Percentiles rank a stretch among this genome's conserved stretches.
Conservation (phyloP, 1,140 invertebrate genomes). For the Sminthurinus signatus region DNA sequence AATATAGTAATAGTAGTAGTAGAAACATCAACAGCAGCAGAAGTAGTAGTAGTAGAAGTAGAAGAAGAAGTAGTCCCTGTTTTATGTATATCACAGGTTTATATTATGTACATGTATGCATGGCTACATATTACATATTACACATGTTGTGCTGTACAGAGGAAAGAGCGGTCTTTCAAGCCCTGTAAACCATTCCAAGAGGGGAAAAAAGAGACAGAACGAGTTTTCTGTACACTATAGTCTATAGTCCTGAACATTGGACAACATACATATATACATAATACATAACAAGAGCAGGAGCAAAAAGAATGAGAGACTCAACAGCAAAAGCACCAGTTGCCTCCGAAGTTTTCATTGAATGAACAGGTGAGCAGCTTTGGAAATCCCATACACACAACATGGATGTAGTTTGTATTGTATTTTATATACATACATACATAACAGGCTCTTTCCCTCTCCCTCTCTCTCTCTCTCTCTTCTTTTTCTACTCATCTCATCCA, state of each 20-base stretch:
- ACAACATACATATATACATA: background rate
- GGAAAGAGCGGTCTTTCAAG: background rate
- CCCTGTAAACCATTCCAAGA: background rate
- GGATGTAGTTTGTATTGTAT: too few species aligned
- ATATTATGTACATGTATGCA: too few species aligned
- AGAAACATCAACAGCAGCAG: too few species aligned
- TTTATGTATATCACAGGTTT: background rate
- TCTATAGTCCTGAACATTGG: too few species aligned
- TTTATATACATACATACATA: too few species aligned
- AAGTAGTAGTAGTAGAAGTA: too few species aligned
- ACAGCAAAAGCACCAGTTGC: slow-evolving; percentile 21
- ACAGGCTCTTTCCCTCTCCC: too few species aligned
- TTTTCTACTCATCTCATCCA: background rate
- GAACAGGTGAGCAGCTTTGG: slow-evolving; percentile 17
- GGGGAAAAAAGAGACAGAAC: background rate
- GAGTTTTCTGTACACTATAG: too few species aligned
- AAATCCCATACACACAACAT: slow-evolving; percentile 8
- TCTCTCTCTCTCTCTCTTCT: background rate
- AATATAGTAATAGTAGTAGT: too few species aligned
- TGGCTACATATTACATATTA: too few species aligned
- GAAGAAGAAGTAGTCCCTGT: too few species aligned
- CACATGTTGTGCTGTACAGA: too few species aligned
- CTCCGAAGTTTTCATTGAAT: background rate
- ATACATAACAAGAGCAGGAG: background rate
- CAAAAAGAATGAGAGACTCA: background rate